phyloP scores from a whole-genome alignment of 2,888 invertebrate species.

The Agrochola circellaris region DNA sequence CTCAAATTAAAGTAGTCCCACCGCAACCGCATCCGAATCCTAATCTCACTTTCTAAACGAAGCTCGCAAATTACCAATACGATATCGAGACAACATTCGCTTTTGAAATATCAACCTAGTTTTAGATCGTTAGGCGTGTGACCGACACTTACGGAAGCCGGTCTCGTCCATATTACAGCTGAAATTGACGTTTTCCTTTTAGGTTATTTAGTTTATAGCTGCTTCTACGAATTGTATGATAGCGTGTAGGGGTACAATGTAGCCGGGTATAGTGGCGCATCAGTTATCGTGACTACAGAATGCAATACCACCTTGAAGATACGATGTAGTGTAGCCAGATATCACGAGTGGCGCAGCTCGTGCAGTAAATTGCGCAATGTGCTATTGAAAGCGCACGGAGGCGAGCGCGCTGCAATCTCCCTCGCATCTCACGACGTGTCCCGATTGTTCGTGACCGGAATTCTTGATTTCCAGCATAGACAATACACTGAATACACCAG shows the following conservation, averaged over 20 bases:
- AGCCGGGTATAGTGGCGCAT: slow-evolving; percentile 63
- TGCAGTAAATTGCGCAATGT: slow-evolving; percentile 87
- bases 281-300: slow-evolving; percentile 80
- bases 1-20: slow-evolving; percentile 57
- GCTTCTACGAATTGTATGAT: slow-evolving; percentile 30
- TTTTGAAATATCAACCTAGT: slow-evolving; percentile 77
- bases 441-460: slow-evolving; percentile 83
- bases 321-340: slow-evolving; percentile 73
- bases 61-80: slow-evolving; percentile 68
- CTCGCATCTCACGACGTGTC: slow-evolving; percentile 82
- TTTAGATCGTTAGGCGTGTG: slow-evolving; percentile 61
- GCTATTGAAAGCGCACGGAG: slow-evolving; percentile 82
- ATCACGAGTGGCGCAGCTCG: slow-evolving; percentile 81
- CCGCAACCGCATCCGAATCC: slow-evolving; percentile 71
- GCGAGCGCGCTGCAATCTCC: slow-evolving; percentile 79
- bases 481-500: slow-evolving; percentile 42
- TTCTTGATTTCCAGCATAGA: slow-evolving; percentile 72
- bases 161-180: slow-evolving; percentile 59
- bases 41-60: slow-evolving; percentile 75
- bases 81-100: slow-evolving; percentile 63
- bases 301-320: slow-evolving; percentile 81
- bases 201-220: slow-evolving; percentile 37
- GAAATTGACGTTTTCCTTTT: slow-evolving; percentile 48
- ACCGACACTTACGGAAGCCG: slow-evolving; percentile 66
- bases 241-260: slow-evolving; percentile 17